Base-by-base conservation (phyloP, 2,888 invertebrate genomes). In the Uropetala carovei region DNA sequence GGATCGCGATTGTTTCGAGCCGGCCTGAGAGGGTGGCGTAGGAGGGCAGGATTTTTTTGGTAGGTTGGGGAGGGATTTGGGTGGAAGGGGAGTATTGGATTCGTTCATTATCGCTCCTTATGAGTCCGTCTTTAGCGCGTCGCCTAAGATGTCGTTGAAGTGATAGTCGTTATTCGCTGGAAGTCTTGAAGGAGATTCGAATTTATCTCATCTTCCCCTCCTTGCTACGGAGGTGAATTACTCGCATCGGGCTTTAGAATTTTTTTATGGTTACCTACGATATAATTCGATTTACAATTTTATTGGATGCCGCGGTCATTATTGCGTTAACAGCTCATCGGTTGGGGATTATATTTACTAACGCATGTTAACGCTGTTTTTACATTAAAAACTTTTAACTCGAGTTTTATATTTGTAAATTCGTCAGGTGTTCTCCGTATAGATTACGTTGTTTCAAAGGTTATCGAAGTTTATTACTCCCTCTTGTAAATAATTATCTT, bases 21-120 rank as follows among this genome's bases (percentile, higher is more conserved):
- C 64, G 75, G 27, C 75, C 75, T 27, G 75, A 75, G 75, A 27
- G 75, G 75, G 75, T 22, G 75, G 75, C 75, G 75, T 16, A 11
- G 22, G 22, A 75, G 22, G 75, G 22, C 27, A 75, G 75, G 75
- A 75, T 22, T 75, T 75, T 22, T 3, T 22, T 59, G 11, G 59
- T 60, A 27, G 75, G 22, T 75, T 7, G 22, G 75, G 75, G 75
- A 0, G 11, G 10, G n/a, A 11, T n/a, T 75, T 75, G 43, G 43
- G 43, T 43, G 43, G 43, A 43, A 22, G n/a, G 22, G 22, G 10
- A n/a, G 8, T 75, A 75, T 75, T 75, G 75, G 75, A 75, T 75
- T 75, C 75, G 75, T 75, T 75, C 75, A 75, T 75, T 75, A 75
- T 75, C 75, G 13, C 75, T 75, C 75, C 22, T 75, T 75, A 75